Percentiles rank a stretch among this genome's conserved stretches.
Evolutionary conservation across 30 jellyfish, hydroid and myxozoan species (phyloP).

Genomic region (Haliclystus octoradiatus): DNA sequence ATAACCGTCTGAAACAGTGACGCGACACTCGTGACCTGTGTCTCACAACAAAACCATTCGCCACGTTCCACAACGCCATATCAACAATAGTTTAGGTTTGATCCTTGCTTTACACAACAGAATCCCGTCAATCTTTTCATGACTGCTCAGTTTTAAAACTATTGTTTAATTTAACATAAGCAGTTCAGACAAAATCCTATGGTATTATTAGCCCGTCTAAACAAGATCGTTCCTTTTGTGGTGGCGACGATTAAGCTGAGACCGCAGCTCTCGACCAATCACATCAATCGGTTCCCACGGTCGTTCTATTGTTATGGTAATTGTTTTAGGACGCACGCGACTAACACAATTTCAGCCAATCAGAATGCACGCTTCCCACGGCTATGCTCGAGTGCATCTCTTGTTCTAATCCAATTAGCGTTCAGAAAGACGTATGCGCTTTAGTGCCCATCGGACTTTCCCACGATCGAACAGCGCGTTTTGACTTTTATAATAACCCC

Average conservation of each 20-base stretch:
- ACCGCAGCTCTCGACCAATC: conserved; percentile 1
- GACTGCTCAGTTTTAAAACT: neutral
- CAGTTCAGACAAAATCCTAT: neutral
- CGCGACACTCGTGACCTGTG: neutral
- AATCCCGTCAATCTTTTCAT: neutral
- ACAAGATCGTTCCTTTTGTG: conserved; percentile 2
- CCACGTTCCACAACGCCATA: neutral
- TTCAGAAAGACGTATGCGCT: conserved; percentile 43
- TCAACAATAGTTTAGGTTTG: neutral
- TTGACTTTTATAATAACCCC: conserved; percentile 21
- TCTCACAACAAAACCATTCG: neutral
- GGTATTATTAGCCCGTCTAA: neutral
- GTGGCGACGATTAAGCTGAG: neutral
- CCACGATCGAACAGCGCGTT: conserved; percentile 88
- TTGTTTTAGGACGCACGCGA: conserved; percentile 65
- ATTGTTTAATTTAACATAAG: neutral
- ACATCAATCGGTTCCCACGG: conserved; percentile 1
- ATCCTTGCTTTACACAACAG: neutral
- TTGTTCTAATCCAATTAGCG: conserved; percentile 65
- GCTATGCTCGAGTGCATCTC: conserved; percentile 82
- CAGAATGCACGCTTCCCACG: conserved; percentile 82
- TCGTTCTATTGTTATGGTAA: neutral
- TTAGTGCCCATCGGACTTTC: conserved; percentile 38
- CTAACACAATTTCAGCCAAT: conserved; percentile 45
- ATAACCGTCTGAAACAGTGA: neutral